Conservation (phyloP, 2,113 vertebrate species). For the Electrona antarctica region DNA sequence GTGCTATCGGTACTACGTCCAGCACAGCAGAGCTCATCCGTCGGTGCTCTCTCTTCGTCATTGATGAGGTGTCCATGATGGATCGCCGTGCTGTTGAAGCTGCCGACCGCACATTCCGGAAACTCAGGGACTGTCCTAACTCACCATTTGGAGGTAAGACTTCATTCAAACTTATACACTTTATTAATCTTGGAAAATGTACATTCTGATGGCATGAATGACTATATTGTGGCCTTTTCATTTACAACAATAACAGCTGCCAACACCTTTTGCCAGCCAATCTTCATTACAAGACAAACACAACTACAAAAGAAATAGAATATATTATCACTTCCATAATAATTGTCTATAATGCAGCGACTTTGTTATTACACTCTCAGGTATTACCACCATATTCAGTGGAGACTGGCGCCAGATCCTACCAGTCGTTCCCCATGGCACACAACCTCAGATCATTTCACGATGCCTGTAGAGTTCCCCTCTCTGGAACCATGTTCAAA, state of each 20-base stretch:
- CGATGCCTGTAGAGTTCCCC: not conserved
- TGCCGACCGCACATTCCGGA: not conserved
- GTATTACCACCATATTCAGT: not conserved
- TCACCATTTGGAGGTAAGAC: not conserved
- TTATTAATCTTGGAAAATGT: too few species aligned
- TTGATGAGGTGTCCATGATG: not conserved
- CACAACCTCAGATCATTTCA: not conserved
- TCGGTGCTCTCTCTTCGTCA: not conserved
- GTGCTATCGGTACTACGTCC: not conserved
- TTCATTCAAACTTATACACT: too few species aligned
- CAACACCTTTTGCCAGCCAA: too few species aligned
- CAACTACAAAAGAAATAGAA: too few species aligned
- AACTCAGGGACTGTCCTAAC: not conserved
- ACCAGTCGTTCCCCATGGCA: not conserved
- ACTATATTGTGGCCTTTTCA: too few species aligned
- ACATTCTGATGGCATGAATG: too few species aligned
- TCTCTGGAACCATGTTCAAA: not conserved
- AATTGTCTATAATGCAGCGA: too few species aligned
- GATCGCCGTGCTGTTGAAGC: not conserved
- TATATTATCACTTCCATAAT: too few species aligned
- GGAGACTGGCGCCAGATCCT: slow-evolving; percentile 1
- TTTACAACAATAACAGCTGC: too few species aligned
- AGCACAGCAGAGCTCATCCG: not conserved
- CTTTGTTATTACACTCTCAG: too few species aligned
- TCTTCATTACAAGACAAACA: too few species aligned